These are phyloP conservation scores for Phytoseiulus persimilis DNA, from an alignment of 2,888 invertebrate genomes.

Conservation along the genomic window DNA sequence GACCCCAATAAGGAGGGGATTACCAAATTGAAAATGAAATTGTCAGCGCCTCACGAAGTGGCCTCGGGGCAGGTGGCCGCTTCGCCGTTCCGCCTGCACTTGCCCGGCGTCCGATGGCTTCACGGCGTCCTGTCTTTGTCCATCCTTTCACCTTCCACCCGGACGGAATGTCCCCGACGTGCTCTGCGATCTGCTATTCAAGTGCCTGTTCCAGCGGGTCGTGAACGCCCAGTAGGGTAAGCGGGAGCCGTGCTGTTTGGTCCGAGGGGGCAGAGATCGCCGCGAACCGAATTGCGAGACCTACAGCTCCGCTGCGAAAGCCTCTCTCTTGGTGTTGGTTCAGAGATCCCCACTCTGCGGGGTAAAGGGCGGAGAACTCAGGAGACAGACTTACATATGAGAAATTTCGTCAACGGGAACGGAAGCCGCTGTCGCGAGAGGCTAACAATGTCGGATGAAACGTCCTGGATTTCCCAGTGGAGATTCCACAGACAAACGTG, in stretches of 20 bases:
- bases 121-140: neutral
- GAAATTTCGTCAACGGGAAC: neutral
- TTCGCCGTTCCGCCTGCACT: neutral
- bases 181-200: too few relatives aligned
- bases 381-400: too few relatives aligned
- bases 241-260: too few relatives aligned
- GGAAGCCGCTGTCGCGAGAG: neutral
- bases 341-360: too few relatives aligned
- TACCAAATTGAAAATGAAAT: slow-evolving; percentile 39
- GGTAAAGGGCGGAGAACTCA: too few relatives aligned
- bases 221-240: too few relatives aligned
- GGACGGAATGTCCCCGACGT: neutral
- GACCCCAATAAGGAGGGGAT: slow-evolving; percentile 35
- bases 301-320: too few relatives aligned
- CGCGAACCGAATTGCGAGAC: too few relatives aligned
- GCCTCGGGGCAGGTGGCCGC: neutral
- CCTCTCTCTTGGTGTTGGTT: too few relatives aligned
- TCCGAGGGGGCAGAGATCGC: too few relatives aligned
- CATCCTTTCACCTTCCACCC: neutral
- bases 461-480: neutral
- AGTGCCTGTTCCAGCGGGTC: too few relatives aligned
- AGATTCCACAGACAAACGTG: neutral
- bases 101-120: neutral
- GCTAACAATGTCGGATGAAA: neutral
- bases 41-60: slow-evolving; percentile 15